Conservation (phyloP, 2,888 invertebrate genomes). For the Tipula vernalis region DNA sequence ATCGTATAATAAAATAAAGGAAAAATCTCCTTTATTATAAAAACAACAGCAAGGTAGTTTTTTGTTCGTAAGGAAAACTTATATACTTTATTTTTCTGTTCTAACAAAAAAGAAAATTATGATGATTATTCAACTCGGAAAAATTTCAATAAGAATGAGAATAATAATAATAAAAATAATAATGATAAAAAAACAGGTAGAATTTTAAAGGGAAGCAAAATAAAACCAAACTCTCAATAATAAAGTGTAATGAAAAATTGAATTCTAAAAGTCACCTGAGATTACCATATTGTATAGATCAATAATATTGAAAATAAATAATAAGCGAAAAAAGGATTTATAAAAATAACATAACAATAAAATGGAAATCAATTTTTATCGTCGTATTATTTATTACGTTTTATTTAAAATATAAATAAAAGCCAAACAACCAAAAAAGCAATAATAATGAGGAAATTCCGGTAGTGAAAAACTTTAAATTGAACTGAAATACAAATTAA, state of each 20-base stretch:
- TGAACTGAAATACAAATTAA: neutral
- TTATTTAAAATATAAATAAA: neutral
- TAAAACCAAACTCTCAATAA: neutral
- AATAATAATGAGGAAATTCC: neutral
- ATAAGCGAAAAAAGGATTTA: neutral
- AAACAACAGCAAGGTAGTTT: neutral
- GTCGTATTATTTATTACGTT: neutral
- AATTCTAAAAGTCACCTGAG: neutral
- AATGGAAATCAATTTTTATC: neutral
- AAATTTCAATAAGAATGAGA: neutral
- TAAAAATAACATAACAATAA: neutral
- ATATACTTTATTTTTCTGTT: neutral
- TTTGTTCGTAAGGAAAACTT: neutral
- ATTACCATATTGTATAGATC: neutral
- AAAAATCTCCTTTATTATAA: neutral
- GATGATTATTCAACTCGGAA: neutral
- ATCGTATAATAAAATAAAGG: neutral
- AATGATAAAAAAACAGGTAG: neutral
- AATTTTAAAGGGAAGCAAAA: neutral
- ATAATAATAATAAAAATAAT: neutral
- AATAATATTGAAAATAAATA: neutral
- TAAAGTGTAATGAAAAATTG: neutral
- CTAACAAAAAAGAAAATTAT: neutral
- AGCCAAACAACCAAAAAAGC: neutral
- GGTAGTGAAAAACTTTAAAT: neutral